These are phyloP conservation scores for Carapus acus DNA, from an alignment of 2,797 vertebrate species.

Conservation along the genomic window DNA sequence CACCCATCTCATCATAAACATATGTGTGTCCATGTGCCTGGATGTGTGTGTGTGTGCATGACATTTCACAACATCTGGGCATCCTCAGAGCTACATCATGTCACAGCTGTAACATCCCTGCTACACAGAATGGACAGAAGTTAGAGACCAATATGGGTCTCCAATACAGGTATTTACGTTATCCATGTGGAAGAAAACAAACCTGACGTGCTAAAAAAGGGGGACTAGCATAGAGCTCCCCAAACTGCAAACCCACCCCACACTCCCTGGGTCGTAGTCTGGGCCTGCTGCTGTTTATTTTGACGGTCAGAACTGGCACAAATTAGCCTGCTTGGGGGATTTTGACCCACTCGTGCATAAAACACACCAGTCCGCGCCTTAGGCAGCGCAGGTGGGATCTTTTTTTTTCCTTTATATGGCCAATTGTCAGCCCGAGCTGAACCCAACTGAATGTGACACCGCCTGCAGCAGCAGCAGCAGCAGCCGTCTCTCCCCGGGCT, in stretches of 20 bases:
- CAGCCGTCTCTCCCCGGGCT: no score
- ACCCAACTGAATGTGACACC: no score
- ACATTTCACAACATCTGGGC: no score
- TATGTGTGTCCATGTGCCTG: background rate
- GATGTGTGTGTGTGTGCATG: background rate
- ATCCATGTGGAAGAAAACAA: background rate
- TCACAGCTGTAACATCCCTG: no score
- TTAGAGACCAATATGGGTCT: background rate
- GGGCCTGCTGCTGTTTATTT: conserved; percentile 45
- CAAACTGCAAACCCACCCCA: conserved; percentile 10
- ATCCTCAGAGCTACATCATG: no score
- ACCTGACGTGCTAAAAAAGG: conserved; percentile 18
- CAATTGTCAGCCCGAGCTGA: no score
- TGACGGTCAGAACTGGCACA: conserved; percentile 26
- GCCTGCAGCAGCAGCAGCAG: background rate
- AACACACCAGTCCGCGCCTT: conserved; percentile 3
- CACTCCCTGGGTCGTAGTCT: background rate
- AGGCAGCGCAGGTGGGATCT: conserved; percentile 20
- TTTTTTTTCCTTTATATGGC: no score
- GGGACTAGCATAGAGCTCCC: conserved; percentile 9
- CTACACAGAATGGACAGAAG: background rate
- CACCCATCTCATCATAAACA: no score
- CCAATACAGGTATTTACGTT: no score
- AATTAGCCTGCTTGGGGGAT: conserved; percentile 12
- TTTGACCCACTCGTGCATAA: background rate